Base-by-base conservation (phyloP, 92 coral and sea anemone genomes). In the Epizoanthus stellaris region DNA sequence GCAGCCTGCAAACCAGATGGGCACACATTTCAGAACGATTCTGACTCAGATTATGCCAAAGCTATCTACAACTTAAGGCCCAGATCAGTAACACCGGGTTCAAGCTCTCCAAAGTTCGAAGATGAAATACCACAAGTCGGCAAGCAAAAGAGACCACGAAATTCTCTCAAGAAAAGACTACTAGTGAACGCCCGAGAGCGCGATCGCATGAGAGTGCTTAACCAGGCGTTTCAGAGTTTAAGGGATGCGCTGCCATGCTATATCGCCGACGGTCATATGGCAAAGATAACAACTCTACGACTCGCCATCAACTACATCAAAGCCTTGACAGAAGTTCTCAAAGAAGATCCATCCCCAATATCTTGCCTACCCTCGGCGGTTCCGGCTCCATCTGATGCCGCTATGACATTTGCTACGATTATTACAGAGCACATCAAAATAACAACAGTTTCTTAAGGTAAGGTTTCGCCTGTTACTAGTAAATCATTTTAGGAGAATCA, bases 251-350 rank as follows among this genome's bases (percentile, higher is more conserved):
- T 97, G 47, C 99, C 99, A 3, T 97, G 99, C 75, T 97, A 97
- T 83, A 97, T 97, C 42, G 99, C 99, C 7, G 99, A 97, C 85
- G 99, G 99, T 21, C 99, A 97, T 76, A 94, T 97, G 94, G 98
- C 99, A 9, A 97, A 97, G 91, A 97, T 97, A 80, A 97, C 99
- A 60, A 97, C 99, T 16, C 86, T 97, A 2, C 88, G 98, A 19
- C 90, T 97, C 12, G 99, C 99, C 77, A 97, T 97, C 87, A 97
- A 97, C 92, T 97, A 97, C 80, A 97, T 97, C 87, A 97, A 92
- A 63, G 95, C 99, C 16, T 84, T 97, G 88, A 94, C 94, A 54
- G 99, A 95, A 75, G 99, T 97, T 17, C 87, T 97, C 64, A 91
- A 90, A 49, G 98, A 97, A 14, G 98, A 92, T 21, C 83, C 70